phyloP scores from a whole-genome alignment of 1,140 invertebrate species.

The Neocloeon triangulifer region DNA sequence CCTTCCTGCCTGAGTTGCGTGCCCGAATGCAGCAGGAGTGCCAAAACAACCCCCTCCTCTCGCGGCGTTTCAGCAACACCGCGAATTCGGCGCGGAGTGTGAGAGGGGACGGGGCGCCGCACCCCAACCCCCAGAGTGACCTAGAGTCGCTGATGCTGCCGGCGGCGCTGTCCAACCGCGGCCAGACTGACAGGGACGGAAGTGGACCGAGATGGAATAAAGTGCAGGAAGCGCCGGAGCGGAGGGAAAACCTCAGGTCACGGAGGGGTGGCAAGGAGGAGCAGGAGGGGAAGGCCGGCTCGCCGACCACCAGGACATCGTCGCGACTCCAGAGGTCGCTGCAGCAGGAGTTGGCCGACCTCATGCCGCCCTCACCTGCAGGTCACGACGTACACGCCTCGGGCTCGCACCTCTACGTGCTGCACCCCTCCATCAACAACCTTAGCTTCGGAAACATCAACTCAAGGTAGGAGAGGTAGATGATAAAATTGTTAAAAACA shows the following conservation, averaged over 20 bases:
- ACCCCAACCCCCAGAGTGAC: slow-evolving; percentile 12
- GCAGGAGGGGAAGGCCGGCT: too few relatives aligned
- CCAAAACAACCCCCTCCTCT: slow-evolving; percentile 27
- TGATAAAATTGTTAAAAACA: too few relatives aligned
- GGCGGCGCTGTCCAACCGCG: slow-evolving; percentile 11
- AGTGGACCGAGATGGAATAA: neutral
- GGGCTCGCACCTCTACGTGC: slow-evolving; percentile 6
- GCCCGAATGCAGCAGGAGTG: slow-evolving; percentile 38
- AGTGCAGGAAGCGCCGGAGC: neutral
- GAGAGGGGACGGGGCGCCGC: slow-evolving; percentile 8
- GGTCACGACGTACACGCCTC: neutral
- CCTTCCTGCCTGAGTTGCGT: slow-evolving; percentile 36
- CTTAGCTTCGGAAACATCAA: slow-evolving; percentile 12
- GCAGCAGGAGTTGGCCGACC: too few relatives aligned
- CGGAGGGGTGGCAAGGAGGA: neutral
- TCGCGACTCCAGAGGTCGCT: too few relatives aligned
- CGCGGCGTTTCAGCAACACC: slow-evolving; percentile 15
- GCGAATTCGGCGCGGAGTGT: slow-evolving; percentile 11
- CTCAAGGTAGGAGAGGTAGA: too few relatives aligned
- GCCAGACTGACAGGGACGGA: neutral
- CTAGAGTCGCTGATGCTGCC: slow-evolving; percentile 13
- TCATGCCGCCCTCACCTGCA: too few relatives aligned
- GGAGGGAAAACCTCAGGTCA: neutral
- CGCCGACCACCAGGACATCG: too few relatives aligned
- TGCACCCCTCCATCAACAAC: slow-evolving; percentile 16